Conservation (phyloP, 2,888 invertebrate species). For the Masnerella sp. region DNA sequence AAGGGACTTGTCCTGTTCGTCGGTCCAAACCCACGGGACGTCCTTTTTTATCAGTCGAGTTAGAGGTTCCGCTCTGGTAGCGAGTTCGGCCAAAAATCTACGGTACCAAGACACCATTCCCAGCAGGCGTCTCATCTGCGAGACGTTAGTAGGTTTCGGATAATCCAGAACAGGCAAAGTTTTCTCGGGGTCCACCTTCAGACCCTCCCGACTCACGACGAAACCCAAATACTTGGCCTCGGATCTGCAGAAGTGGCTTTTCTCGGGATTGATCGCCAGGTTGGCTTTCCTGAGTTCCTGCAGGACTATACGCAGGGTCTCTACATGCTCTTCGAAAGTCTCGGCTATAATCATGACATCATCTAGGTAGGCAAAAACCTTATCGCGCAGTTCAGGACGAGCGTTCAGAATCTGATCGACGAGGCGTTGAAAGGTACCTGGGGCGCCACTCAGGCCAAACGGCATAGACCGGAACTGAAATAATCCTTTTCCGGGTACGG, state of each 20-base stretch:
- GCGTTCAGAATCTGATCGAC: constrained; percentile 24
- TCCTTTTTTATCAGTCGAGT: neutral
- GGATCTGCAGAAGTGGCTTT: constrained; percentile 47
- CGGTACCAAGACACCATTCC: neutral
- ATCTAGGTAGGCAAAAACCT: constrained; percentile 36
- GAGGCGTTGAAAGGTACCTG: constrained; percentile 52
- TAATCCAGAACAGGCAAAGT: neutral
- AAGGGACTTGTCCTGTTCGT: neutral
- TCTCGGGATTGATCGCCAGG: constrained; percentile 27
- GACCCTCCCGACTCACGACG: neutral
- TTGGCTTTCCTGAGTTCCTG: neutral
- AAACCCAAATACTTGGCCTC: constrained; percentile 1
- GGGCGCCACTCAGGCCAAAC: no score
- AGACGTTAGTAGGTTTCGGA: constrained; percentile 31
- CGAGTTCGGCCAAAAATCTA: neutral
- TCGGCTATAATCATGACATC: constrained; percentile 42
- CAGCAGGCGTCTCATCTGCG: neutral
- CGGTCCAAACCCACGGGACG: neutral
- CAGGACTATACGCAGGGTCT: constrained; percentile 25
- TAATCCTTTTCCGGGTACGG: no score
- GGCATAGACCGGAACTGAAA: no score
- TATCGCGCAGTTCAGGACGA: neutral
- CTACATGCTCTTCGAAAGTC: constrained; percentile 41
- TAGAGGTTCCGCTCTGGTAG: neutral
- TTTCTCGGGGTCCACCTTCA: neutral